Evolutionary conservation across 2,113 vertebrate genomes (phyloP), one percentile per base, ranked within the genome.

Genomic region (Oreochromis tanganicae): DNA sequence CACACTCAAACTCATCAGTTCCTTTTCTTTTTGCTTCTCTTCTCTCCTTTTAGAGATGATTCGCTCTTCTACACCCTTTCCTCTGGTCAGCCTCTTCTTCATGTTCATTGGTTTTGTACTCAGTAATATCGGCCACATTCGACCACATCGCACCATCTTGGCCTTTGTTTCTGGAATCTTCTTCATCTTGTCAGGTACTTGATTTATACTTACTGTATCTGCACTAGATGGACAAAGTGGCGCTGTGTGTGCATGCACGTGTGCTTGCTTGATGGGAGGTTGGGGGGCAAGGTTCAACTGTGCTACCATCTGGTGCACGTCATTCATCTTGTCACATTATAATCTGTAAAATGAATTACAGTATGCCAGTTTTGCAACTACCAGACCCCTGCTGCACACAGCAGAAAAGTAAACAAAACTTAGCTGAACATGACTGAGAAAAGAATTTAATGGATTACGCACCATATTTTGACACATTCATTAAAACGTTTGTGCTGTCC

Each of bases 71-170:
- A 99, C 98, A 0, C 98, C 98, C 0, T 99, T 99, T 95, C 98
- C 98, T 1, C 96, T 99, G 93, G 98, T 99, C 95, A 99, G 98
- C 93, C 98, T 99, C 84, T 97, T 99, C 96, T 98, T 99, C 96
- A 99, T 99, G 98, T 99, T 99, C 95, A 98, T 99, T 0, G 98
- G 98, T 36, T 99, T 99, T 88, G 97, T 99, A 61, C 96, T 99
- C 85, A 99, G 97, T 94, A 99, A 99, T 95, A 97, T 99, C 0
- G 98, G 98, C 4, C 98, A 99, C 91, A 96, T 99, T 86, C 97
- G 98, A 24, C 98, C 98, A 0, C 98, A 99, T 94, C 96, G 96
- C 93, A 99, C 98, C 59, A 98, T 99, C 92, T 96, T 99, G 3
- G 98, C 98, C 75, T 99, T 99, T 1, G 97, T 99, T 83, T 99